Evolutionary conservation across 2,888 invertebrate genomes (phyloP).

Genomic region (Bimastos eiseni): DNA sequence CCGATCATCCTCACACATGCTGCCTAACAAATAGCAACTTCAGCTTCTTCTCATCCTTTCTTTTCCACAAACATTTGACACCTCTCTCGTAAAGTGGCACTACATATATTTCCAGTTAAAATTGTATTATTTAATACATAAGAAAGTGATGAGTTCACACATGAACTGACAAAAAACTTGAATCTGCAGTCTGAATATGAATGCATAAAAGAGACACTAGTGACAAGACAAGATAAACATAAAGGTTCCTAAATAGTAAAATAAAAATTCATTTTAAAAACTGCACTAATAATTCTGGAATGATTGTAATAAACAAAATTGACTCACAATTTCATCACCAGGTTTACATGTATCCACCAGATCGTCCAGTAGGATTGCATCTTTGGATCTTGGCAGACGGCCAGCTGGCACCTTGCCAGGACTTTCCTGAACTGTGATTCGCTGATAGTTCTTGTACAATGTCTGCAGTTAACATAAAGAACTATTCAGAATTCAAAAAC

Average conservation of each 20-base stretch:
- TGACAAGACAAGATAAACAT: neutral
- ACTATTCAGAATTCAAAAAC: neutral
- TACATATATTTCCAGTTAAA: too few relatives aligned
- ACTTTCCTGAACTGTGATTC: slow-evolving; percentile 94
- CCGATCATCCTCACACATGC: too few relatives aligned
- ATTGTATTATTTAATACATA: neutral
- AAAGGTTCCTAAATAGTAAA: neutral
- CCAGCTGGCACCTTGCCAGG: slow-evolving; percentile 97
- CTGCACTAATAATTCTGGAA: neutral
- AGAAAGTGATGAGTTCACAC: neutral
- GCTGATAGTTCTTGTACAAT: slow-evolving; percentile 95
- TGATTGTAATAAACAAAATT: neutral
- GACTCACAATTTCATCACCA: slow-evolving; percentile 86
- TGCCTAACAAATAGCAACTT: too few relatives aligned
- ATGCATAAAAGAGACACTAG: neutral
- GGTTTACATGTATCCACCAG: slow-evolving; percentile 96
- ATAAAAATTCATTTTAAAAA: neutral
- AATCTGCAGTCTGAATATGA: neutral
- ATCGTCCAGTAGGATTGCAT: slow-evolving; percentile 89
- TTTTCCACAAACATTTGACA: too few relatives aligned
- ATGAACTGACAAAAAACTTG: neutral
- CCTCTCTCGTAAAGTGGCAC: too few relatives aligned
- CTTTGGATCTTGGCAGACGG: slow-evolving; percentile 93
- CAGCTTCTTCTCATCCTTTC: too few relatives aligned
- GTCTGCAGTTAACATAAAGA: slow-evolving; percentile 73